These are phyloP conservation scores for Lasioglossum calceatum DNA, from an alignment of 2,888 invertebrate species.

Conservation along the genomic window DNA sequence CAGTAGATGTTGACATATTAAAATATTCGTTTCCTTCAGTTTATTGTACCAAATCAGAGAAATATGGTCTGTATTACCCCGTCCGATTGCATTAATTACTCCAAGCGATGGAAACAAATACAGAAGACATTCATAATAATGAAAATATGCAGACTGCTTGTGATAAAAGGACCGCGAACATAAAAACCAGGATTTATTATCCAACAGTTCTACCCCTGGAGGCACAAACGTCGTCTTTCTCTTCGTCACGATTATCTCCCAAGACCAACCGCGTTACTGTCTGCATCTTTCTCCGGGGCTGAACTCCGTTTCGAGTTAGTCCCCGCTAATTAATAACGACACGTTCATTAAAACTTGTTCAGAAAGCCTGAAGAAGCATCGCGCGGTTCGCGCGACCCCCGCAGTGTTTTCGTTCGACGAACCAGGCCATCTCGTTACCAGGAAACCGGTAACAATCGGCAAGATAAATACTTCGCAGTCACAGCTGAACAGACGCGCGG, in stretches of 20 bases:
- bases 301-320: constrained; percentile 19
- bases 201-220: neutral
- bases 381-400: neutral
- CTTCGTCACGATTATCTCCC: neutral
- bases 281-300: neutral
- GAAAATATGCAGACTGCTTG: neutral
- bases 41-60: no score
- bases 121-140: neutral
- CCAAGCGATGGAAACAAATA: neutral
- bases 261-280: constrained; percentile 1
- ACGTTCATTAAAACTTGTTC: constrained; percentile 1
- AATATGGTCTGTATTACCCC: neutral
- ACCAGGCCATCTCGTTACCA: neutral
- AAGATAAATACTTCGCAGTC: constrained; percentile 48
- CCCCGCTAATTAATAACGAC: constrained; percentile 23
- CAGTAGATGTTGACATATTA: no score
- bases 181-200: neutral
- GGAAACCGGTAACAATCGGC: constrained; percentile 30
- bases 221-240: neutral
- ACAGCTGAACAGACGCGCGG: constrained; percentile 19
- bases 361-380: neutral
- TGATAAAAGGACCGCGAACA: neutral
- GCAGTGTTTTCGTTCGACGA: constrained; percentile 21
- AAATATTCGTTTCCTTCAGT: no score
- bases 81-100: neutral